Evolutionary conservation across 2,888 invertebrate genomes (phyloP).

Genomic region (Antitype chi): DNA sequence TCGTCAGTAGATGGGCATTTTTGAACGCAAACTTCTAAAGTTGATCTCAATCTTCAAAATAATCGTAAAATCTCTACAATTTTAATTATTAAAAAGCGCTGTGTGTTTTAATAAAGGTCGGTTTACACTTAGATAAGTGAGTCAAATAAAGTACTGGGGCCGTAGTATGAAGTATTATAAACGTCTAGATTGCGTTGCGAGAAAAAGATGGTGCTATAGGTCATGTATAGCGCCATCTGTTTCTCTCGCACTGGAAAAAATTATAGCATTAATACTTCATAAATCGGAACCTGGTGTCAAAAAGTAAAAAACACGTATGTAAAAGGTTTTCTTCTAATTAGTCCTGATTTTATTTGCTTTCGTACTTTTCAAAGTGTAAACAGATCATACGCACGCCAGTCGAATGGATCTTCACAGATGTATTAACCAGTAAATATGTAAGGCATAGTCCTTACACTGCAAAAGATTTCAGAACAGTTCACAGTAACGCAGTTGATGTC

Average conservation of each 20-base stretch:
- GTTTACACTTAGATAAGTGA: conserved; percentile 6
- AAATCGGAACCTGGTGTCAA: background rate
- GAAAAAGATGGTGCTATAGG: background rate
- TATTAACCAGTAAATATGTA: conserved; percentile 13
- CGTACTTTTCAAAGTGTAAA: conserved; percentile 7
- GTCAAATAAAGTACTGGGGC: background rate
- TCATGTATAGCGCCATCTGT: background rate
- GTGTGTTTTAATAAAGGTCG: background rate
- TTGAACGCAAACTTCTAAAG: background rate
- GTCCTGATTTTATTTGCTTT: background rate
- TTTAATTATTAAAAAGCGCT: background rate
- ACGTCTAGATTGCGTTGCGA: background rate
- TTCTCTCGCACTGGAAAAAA: background rate
- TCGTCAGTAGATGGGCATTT: conserved; percentile 44
- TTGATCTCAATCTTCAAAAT: background rate
- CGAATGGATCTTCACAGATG: conserved; percentile 26
- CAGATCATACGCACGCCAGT: background rate
- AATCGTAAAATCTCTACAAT: background rate
- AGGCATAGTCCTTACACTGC: conserved; percentile 24
- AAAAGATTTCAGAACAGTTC: conserved; percentile 55
- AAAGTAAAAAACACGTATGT: background rate
- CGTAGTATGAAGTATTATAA: background rate
- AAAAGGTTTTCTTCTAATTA: background rate
- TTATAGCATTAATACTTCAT: background rate
- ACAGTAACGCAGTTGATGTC: conserved; percentile 24